Base-by-base conservation (phyloP, 1,140 invertebrate species). In the Lucilia cuprina region DNA sequence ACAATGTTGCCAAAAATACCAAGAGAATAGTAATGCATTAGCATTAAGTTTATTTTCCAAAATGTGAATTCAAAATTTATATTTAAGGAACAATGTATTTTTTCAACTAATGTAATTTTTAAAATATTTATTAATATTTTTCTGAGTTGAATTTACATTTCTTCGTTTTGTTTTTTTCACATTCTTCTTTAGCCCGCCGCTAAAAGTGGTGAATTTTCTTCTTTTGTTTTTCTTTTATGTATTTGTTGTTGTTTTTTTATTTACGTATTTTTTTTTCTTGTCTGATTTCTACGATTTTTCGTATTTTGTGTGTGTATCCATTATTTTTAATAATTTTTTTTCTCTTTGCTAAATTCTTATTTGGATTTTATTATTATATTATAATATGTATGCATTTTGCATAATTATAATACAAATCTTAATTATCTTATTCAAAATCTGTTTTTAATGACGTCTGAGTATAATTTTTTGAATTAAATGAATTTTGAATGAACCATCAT, bases 271-370 rank as follows among this genome's bases (percentile, higher is more conserved):
- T 80, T 49, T 80, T 49, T 19, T 50, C 19, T 50, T 50, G 17
- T 49, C 47, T 50, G 13, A 80, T 80, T 80, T 80, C 41, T 49
- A 80, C 77, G 77, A 47, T 80, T 80, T 80, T 80, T 80, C 77
- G 35, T 80, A 80, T 80, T 21, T 80, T 80, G 41, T 80, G 77
- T 80, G 77, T 80, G 77, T 80, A 80, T 80, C 77, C 77, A 50
- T 80, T 80, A 50, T 80, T 80, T 80, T 80, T 80, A 50, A 80
- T 9, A 41, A 30, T 3, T 30, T 30, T 49, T 80, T 17, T 80
- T 25, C 19, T 19, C 34, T 50, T 80, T 80, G 41, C 77, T 80
- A 21, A 70, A 70, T 70, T 21, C 19, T 70, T 19, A 70, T 21
- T 70, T n/a, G 65, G 65, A 14, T 55, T 55, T 55, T 70, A 70